phyloP scores from a whole-genome alignment of 2,888 invertebrate species.

The Saturnia japonica region DNA sequence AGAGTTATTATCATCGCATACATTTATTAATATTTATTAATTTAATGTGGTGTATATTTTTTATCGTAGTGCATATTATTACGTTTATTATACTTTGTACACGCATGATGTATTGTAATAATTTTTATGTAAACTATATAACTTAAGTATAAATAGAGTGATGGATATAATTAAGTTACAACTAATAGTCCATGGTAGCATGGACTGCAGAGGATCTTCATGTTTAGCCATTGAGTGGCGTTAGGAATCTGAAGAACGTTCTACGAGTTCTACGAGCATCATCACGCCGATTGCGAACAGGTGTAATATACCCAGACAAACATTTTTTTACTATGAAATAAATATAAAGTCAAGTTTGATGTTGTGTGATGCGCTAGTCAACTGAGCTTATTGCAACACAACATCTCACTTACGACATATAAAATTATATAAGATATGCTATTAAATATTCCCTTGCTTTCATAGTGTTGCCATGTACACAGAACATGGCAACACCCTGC shows the following conservation, averaged over 20 bases:
- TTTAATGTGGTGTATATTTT: slow-evolving; percentile 73
- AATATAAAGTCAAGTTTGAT: slow-evolving; percentile 49
- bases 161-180: slow-evolving; percentile 59
- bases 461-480: slow-evolving; percentile 55
- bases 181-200: slow-evolving; percentile 63
- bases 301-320: slow-evolving; percentile 78
- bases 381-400: slow-evolving; percentile 29
- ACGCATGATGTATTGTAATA: slow-evolving; percentile 74
- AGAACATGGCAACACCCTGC: slow-evolving; percentile 56
- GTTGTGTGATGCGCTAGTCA: slow-evolving; percentile 35
- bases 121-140: slow-evolving; percentile 72
- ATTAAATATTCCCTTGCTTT: slow-evolving; percentile 78
- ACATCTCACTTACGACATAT: slow-evolving; percentile 55
- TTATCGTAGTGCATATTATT: slow-evolving; percentile 60
- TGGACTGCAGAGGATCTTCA: slow-evolving; percentile 58
- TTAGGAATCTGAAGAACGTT: slow-evolving; percentile 50
- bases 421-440: slow-evolving; percentile 71
- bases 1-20: slow-evolving; percentile 66
- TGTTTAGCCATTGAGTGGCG: slow-evolving; percentile 62
- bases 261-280: slow-evolving; percentile 43
- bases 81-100: slow-evolving; percentile 70
- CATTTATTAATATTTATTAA: slow-evolving; percentile 66
- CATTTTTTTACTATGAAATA: slow-evolving; percentile 69
- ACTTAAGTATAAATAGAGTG: slow-evolving; percentile 60
- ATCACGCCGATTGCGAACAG: slow-evolving; percentile 65